Evolutionary conservation across 2,113 vertebrate species (phyloP).

Genomic region (Larimichthys crocea): DNA sequence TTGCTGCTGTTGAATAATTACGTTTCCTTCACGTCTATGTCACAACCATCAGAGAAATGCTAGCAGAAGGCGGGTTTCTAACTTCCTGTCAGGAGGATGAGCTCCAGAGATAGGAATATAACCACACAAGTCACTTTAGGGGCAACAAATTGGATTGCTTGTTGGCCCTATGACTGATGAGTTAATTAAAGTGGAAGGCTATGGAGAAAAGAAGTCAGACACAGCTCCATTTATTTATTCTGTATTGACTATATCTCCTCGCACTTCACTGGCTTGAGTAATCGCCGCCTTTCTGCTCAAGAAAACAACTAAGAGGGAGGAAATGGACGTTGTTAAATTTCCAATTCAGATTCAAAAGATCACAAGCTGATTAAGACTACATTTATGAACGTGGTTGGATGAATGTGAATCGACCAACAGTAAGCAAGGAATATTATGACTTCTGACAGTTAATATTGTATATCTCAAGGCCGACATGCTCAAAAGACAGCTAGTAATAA

Average conservation of each 20-base stretch:
- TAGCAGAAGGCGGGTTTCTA: slow-evolving; percentile 39
- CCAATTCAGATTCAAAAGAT: slow-evolving; percentile 21
- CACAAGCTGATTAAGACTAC: slow-evolving; percentile 30
- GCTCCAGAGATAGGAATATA: slow-evolving; percentile 55
- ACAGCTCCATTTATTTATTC: slow-evolving; percentile 73
- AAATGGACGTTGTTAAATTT: slow-evolving; percentile 62
- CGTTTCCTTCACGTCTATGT: background rate
- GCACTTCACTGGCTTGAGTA: slow-evolving; percentile 67
- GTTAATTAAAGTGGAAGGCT: slow-evolving; percentile 78
- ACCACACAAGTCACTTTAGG: slow-evolving; percentile 62
- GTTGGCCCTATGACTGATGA: slow-evolving; percentile 75
- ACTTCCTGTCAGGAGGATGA: slow-evolving; percentile 57
- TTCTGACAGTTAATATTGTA: background rate
- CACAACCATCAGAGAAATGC: slow-evolving; percentile 16
- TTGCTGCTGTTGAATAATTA: slow-evolving; percentile 57
- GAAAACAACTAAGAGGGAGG: slow-evolving; percentile 53
- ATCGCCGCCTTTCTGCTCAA: slow-evolving; percentile 49
- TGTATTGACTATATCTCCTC: slow-evolving; percentile 71
- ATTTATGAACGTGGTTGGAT: slow-evolving; percentile 5
- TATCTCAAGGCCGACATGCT: background rate
- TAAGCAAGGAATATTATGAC: background rate
- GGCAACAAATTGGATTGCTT: slow-evolving; percentile 73
- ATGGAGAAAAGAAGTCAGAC: slow-evolving; percentile 67
- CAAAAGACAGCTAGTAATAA: slow-evolving; percentile 8
- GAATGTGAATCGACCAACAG: slow-evolving; percentile 8